Percentiles rank a stretch among this genome's conserved stretches.
These are phyloP conservation scores for Sciurus vulgaris DNA, from an alignment of 2,797 vertebrate species.

Conservation along the genomic window DNA sequence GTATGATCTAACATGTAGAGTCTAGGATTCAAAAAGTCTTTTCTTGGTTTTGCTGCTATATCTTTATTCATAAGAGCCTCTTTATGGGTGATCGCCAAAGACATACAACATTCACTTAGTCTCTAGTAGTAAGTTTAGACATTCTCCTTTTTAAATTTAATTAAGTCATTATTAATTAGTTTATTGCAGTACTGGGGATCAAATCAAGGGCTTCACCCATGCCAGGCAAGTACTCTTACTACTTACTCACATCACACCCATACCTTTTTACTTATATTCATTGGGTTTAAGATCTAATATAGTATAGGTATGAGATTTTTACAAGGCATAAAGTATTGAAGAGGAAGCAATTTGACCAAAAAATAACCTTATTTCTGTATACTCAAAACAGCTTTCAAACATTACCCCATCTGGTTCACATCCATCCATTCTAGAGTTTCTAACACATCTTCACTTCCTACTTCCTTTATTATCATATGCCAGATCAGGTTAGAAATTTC, in stretches of 20 bases:
- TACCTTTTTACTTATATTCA: neutral
- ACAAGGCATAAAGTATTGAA: slow-evolving; percentile 5
- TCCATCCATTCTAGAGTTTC: neutral
- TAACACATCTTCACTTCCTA: neutral
- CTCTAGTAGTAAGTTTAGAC: neutral
- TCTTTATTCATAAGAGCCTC: neutral
- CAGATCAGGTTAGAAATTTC: neutral
- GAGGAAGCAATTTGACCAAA: neutral
- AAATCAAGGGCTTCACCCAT: no score
- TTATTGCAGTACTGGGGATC: no score
- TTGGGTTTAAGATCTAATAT: neutral
- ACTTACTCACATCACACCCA: neutral
- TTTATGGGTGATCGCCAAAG: neutral
- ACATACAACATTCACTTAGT: neutral
- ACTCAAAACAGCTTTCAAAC: slow-evolving; percentile 16
- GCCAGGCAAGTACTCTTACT: no score
- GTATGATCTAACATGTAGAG: neutral
- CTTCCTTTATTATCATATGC: neutral
- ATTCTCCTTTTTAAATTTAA: neutral
- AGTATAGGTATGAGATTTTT: neutral
- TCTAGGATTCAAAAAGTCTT: neutral
- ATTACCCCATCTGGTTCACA: neutral
- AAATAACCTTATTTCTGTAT: neutral
- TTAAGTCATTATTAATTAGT: no score
- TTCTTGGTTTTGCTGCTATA: neutral